Base-by-base conservation (phyloP, 1,140 invertebrate species). In the Palaemon carinicauda region DNA sequence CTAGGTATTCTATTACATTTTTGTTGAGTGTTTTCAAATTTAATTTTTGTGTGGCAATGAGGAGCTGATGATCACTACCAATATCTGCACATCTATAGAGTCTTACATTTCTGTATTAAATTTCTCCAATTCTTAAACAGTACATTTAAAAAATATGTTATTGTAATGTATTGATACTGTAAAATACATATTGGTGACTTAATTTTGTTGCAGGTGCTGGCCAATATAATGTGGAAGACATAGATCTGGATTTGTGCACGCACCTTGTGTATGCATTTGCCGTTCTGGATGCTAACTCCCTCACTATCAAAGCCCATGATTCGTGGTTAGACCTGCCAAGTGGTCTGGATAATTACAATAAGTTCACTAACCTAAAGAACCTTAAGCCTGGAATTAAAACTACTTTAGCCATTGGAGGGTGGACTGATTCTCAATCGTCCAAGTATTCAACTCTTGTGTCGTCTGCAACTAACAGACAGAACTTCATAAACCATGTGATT, bases 181-280 rank as follows among this genome's bases (percentile, higher is more conserved):
- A n/a, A n/a, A n/a, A n/a, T n/a, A n/a, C n/a, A 1, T 54, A 54
- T n/a, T n/a, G n/a, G n/a, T n/a, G n/a, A n/a, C 56, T 60, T 60
- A 5, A 24, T 7, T 24, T 7, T 60, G 9, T 21, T 60, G 3
- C 90, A 96, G 96, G 95, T 90, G 94, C 95, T 90, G 95, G 94
- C 19, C 96, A 96, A 90, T 95, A 96, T 90, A 93, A 94, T 89
- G 91, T 95, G 0, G 91, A 93, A 17, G 95, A 97, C 90, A 90
- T 97, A 81, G 94, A 95, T 88, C 90, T 91, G 1, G 85, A 82
- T 31, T 94, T 96, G 90, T 98, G 97, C 92, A 96, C 96, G 0
- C 96, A 97, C 91, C 90, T 97, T 77, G 93, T 97, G 41, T 97
- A 97, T 90, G 96, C 96, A 52, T 98, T 95, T 90, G 96, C 96